Evolutionary conservation across 2,888 invertebrate genomes (phyloP).

Genomic region (Epinotia nisella): DNA sequence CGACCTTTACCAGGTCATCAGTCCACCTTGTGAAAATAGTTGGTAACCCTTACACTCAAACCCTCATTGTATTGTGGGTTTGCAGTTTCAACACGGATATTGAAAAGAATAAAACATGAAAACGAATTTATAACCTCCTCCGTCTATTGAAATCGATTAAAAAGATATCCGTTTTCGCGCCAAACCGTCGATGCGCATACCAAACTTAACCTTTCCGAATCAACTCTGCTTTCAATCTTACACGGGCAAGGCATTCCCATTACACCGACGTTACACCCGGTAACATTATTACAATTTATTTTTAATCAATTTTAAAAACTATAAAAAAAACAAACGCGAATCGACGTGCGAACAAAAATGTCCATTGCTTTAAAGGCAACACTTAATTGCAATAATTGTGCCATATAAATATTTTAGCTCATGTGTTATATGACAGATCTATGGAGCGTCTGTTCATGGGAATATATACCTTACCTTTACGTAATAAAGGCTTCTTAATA

Average conservation of each 20-base stretch:
- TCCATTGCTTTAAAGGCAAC: slow-evolving; percentile 22
- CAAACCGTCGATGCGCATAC: neutral
- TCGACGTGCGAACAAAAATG: slow-evolving; percentile 28
- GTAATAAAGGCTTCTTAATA: neutral
- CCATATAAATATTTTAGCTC: slow-evolving; percentile 38
- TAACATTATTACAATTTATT: slow-evolving; percentile 9
- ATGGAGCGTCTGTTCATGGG: neutral
- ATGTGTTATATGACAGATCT: slow-evolving; percentile 25
- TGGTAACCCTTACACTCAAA: no score
- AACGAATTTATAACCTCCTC: no score
- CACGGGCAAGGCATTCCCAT: neutral
- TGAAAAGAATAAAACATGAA: no score
- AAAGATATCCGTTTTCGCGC: neutral
- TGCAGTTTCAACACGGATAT: no score
- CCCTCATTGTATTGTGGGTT: no score
- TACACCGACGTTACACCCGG: neutral
- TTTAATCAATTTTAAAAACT: slow-evolving; percentile 34
- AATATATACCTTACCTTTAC: neutral
- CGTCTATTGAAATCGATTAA: no score
- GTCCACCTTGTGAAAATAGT: no score
- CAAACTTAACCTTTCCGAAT: slow-evolving; percentile 1
- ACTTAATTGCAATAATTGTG: slow-evolving; percentile 23
- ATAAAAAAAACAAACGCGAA: slow-evolving; percentile 4
- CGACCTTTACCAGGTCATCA: no score
- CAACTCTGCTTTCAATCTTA: slow-evolving; percentile 14